phyloP scores from a whole-genome alignment of 1,140 invertebrate species.

The Eumeta japonica region DNA sequence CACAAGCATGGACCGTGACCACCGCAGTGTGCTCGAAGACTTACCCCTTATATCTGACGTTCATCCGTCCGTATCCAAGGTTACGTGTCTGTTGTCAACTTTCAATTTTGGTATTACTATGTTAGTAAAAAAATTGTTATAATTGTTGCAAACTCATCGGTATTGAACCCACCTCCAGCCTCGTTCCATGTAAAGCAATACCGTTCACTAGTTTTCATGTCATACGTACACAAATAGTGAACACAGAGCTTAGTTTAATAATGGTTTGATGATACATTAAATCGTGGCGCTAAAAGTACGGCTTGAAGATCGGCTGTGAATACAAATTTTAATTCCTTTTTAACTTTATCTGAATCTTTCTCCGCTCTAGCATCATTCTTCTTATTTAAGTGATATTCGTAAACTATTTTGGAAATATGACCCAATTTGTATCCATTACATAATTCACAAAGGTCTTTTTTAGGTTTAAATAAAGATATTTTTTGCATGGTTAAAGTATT shows the following conservation, averaged over 20 bases:
- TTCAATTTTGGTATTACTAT: slow-evolving; percentile 4
- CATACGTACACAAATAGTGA: slow-evolving; percentile 35
- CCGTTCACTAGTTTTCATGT: slow-evolving; percentile 20
- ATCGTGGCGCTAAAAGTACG: slow-evolving; percentile 19
- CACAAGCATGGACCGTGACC: too few relatives aligned
- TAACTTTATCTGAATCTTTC: slow-evolving; percentile 20
- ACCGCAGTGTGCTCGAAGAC: too few relatives aligned
- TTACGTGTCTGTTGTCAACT: slow-evolving; percentile 3
- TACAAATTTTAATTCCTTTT: slow-evolving; percentile 5
- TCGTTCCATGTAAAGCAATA: slow-evolving; percentile 32
- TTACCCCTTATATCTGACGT: too few relatives aligned
- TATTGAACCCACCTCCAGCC: slow-evolving; percentile 19
- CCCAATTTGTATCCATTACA: slow-evolving; percentile 3
- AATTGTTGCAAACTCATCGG: slow-evolving; percentile 22
- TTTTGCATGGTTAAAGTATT: background rate
- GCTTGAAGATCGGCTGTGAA: slow-evolving; percentile 24
- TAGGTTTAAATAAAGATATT: slow-evolving; percentile 1
- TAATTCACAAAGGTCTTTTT: background rate
- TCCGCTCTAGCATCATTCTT: slow-evolving; percentile 14
- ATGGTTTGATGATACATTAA: slow-evolving; percentile 23
- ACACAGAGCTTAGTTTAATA: slow-evolving; percentile 30
- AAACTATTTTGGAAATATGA: background rate
- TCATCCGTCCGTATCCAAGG: slow-evolving; percentile 4
- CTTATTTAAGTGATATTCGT: slow-evolving; percentile 7
- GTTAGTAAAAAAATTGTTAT: slow-evolving; percentile 7